A percentile compares a stretch with the other conserved stretches of the same genome.
phyloP scores from a whole-genome alignment of 2,797 vertebrate species.

The Pteronotus mesoamericanus region DNA sequence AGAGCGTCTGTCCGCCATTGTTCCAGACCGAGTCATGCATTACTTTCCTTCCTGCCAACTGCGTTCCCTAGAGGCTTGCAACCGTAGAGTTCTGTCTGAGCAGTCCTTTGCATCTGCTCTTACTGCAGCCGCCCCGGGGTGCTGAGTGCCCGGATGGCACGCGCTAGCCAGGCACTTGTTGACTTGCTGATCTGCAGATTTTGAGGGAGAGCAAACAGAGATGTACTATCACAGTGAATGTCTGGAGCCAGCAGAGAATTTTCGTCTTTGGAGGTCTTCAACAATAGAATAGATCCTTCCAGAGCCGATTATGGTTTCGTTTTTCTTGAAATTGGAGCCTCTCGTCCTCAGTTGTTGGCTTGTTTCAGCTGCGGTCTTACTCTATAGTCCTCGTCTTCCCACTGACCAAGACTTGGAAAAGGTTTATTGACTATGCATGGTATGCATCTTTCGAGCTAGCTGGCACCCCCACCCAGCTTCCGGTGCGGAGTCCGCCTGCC shows the following conservation, averaged over 20 bases:
- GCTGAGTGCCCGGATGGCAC: too few relatives aligned
- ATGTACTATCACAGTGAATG: too few relatives aligned
- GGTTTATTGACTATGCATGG: neutral
- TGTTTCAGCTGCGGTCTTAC: neutral
- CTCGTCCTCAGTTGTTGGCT: neutral
- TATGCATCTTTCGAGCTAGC: neutral
- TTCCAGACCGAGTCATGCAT: accelerated
- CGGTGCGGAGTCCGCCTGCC: accelerated
- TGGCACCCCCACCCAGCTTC: neutral
- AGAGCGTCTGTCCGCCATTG: accelerated
- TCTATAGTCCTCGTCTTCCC: neutral
- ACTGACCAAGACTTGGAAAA: neutral
- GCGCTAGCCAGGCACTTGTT: neutral
- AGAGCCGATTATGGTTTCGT: neutral
- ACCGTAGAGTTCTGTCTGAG: accelerated
- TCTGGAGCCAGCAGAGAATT: neutral
- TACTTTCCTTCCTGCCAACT: neutral
- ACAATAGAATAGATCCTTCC: neutral
- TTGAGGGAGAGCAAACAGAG: neutral
- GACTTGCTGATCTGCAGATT: neutral
- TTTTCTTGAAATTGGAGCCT: neutral
- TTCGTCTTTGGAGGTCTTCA: neutral
- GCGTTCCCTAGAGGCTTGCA: too few relatives aligned
- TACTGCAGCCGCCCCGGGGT: neutral
- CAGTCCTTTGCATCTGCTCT: neutral